These are phyloP conservation scores for Mus minutoides DNA, from an alignment of 2,797 vertebrate genomes.

Conservation along the genomic window DNA sequence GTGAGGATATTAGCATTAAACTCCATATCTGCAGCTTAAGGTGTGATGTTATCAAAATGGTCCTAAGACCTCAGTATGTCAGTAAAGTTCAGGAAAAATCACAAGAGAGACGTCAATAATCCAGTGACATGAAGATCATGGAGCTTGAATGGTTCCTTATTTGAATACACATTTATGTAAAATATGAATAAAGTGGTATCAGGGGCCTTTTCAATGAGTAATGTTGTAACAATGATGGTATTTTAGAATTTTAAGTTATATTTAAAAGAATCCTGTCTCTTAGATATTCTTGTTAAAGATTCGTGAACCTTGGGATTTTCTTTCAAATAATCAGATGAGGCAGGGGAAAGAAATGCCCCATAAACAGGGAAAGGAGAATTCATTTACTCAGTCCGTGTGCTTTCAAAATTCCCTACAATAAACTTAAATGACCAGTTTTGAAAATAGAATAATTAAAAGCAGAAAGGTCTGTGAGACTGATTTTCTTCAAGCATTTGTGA, in stretches of 20 bases:
- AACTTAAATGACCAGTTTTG: not conserved
- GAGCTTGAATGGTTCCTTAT: not conserved
- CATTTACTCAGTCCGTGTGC: not conserved
- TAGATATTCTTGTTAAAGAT: not conserved
- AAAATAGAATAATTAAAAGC: conserved; percentile 39
- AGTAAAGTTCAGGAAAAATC: conserved; percentile 41
- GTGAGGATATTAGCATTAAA: not conserved
- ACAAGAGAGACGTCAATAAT: not conserved
- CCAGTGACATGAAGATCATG: not conserved
- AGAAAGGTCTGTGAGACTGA: not conserved
- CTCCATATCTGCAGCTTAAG: not conserved
- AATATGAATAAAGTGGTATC: not conserved
- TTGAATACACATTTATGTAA: conserved; percentile 27
- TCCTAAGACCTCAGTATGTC: not conserved
- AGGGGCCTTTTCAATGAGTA: conserved; percentile 18
- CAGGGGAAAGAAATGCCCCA: not conserved
- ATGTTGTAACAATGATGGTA: not conserved
- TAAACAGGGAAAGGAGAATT: not conserved
- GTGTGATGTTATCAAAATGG: conserved; percentile 11
- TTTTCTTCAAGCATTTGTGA: not conserved
- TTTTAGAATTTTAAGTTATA: conserved; percentile 16
- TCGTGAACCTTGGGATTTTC: not conserved
- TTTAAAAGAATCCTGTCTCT: not conserved
- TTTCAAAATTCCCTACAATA: conserved; percentile 27
- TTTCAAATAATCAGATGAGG: not conserved